Evolutionary conservation across 2,797 vertebrate species (phyloP).

Genomic region (Mus minutoides): DNA sequence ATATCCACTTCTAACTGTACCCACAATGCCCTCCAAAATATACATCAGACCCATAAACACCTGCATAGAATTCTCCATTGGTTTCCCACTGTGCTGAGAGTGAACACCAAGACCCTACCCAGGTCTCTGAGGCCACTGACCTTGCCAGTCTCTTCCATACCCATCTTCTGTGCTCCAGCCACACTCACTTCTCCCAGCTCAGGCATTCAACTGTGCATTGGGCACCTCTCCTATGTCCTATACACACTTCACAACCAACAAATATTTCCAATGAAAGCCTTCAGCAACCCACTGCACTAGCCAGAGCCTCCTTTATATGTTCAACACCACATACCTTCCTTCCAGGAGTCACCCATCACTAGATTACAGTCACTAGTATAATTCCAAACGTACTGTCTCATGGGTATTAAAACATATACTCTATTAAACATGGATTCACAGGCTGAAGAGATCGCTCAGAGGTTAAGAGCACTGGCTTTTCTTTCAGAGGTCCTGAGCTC

Average conservation of each 20-base stretch:
- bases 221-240: not conserved
- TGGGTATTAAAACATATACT: constrained; percentile 4
- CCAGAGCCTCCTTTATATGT: not conserved
- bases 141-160: not conserved
- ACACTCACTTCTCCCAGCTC: not conserved
- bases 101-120: not conserved
- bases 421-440: not conserved
- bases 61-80: not conserved
- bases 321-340: not conserved
- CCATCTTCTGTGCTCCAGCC: not conserved
- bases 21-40: constrained; percentile 20
- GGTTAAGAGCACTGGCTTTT: not conserved
- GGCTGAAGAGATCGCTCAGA: not conserved
- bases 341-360: not conserved
- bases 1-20: not conserved
- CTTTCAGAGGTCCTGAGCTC: not conserved
- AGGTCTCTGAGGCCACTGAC: not conserved
- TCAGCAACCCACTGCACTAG: not conserved
- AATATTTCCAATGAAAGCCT: not conserved
- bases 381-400: constrained; percentile 3
- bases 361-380: constrained; percentile 29
- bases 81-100: not conserved
- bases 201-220: not conserved
- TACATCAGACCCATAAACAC: not conserved
- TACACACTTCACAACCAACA: not conserved